Base-by-base conservation (phyloP, 2,888 invertebrate genomes). In the Agrotis ipsilon region DNA sequence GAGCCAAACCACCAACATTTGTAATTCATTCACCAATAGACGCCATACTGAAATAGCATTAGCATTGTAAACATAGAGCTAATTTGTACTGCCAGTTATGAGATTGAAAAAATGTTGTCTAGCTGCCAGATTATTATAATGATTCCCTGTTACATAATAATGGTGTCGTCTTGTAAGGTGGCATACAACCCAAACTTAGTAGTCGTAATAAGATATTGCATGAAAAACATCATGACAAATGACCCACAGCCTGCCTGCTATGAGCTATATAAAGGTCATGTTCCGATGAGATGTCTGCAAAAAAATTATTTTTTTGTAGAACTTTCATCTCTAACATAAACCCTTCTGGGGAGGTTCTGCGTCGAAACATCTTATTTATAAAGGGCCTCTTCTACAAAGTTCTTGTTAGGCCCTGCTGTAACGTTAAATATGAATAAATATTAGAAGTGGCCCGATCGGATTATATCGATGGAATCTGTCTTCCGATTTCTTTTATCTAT, bases 1-100 rank as follows among this genome's bases (percentile, higher is more conserved):
- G 69, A 65, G 59, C 68, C 64, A 43, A 68, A 65, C 67, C 71
- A 71, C 54, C 61, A 63, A 68, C 63, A 65, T 39, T 59, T 46
- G 39, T 24, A 49, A 63, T 27, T 46, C 7, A 21, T 48, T 39
- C 39, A 46, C 45, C 60, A 60, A 76, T 55, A 60, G 54, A 24
- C 59, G 32, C 24, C 54, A 24, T 60, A 68, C 48, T 60, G 45
- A 76, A 55, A 76, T 73, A 69, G 24, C 45, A 19, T 72, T 24
- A 64, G 32, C 48, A 54, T 64, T 57, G 55, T 39, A n/a, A 68
- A 46, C 19, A 7, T 24, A 71, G 48, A 71, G 39, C 43, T 71
- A 32, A 58, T 60, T 78, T 75, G 52, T 45, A 55, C 58, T 60
- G 13, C 13, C 72, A 46, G 63, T 46, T 48, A n/a, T 19, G 43